These are phyloP conservation scores for Harpegnathos saltator DNA, from an alignment of 1,140 invertebrate species.

Conservation along the genomic window DNA sequence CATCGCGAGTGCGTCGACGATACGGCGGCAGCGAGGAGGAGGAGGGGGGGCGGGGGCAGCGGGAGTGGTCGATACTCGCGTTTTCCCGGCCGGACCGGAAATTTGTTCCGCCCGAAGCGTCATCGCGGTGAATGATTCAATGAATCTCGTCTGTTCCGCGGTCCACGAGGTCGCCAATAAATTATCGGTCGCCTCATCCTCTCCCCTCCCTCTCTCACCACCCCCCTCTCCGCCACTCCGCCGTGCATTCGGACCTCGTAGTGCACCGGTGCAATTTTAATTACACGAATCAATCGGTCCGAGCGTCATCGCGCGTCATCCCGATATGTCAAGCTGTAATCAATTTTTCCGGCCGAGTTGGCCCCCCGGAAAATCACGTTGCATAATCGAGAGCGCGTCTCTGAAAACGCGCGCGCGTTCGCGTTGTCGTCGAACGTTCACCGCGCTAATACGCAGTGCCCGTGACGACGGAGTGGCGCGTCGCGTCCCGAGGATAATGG, in stretches of 20 bases:
- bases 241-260: neutral
- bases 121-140: slow-evolving; percentile 74
- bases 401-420: slow-evolving; percentile 6
- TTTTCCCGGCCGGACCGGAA: slow-evolving; percentile 55
- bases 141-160: slow-evolving; percentile 61
- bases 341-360: slow-evolving; percentile 37
- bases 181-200: slow-evolving; percentile 48
- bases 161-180: slow-evolving; percentile 37
- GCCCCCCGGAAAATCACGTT: slow-evolving; percentile 13
- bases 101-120: slow-evolving; percentile 69
- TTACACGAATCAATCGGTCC: slow-evolving; percentile 56
- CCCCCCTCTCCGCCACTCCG: neutral
- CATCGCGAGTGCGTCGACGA: neutral
- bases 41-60: too few relatives aligned
- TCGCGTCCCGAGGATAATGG: slow-evolving; percentile 3
- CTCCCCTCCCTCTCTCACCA: too few relatives aligned
- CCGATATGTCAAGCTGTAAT: slow-evolving; percentile 35
- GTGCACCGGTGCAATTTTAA: slow-evolving; percentile 57
- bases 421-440: neutral
- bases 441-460: neutral
- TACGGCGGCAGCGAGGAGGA: too few relatives aligned
- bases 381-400: slow-evolving; percentile 27
- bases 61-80: neutral
- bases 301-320: neutral
- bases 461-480: neutral